Evolutionary conservation across 2,113 vertebrate genomes (phyloP), one percentile per base, ranked within the genome.

Genomic region (Axis porcinus): DNA sequence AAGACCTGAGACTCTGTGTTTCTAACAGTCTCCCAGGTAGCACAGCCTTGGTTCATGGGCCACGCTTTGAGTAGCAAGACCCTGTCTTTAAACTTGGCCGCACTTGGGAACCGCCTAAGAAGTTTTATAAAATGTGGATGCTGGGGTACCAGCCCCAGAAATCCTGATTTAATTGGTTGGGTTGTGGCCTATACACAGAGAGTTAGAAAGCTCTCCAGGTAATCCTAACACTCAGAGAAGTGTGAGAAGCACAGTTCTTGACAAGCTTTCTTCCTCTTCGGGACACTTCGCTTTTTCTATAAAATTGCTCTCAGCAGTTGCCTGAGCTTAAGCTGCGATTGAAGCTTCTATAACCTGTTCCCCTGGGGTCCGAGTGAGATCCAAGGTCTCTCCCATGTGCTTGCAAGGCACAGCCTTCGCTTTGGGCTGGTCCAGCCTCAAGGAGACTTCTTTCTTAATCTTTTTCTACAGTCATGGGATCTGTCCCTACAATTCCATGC

Each of bases 321-420:
- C 54, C 36, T 23, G 52, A 50, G 3, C 8, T 13, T 17, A 45
- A 13, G 4, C 52, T 62, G 27, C 0, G 1, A 13, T 2, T 2
- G 50, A 21, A 10, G 40, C 17, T 52, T 52, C 47, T 19, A 28
- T 74, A 23, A 43, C 54, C 86, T 81, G 27, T 74, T n/a, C 47
- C 25, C 4, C 33, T 25, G 47, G n/a, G 9, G 5, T 92, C 40
- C 57, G 1, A 3, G 19, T 1, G 47, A 28, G 81, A 17, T 78
- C 52, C 47, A 58, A 12, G 27, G 0, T 28, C 76, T 62, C 64
- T 47, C 13, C 43, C 28, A 3, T 2, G 8, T 27, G 55, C 25
- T 50, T 7, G 30, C n/a, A 28, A 40, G 33, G 11, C 19, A n/a
- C 36, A 81, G 33, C 55, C 33, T 45, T 93, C 0, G 0, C 79